Base-by-base conservation (phyloP, 2,797 vertebrate genomes). In the Rachycentron canadum region DNA sequence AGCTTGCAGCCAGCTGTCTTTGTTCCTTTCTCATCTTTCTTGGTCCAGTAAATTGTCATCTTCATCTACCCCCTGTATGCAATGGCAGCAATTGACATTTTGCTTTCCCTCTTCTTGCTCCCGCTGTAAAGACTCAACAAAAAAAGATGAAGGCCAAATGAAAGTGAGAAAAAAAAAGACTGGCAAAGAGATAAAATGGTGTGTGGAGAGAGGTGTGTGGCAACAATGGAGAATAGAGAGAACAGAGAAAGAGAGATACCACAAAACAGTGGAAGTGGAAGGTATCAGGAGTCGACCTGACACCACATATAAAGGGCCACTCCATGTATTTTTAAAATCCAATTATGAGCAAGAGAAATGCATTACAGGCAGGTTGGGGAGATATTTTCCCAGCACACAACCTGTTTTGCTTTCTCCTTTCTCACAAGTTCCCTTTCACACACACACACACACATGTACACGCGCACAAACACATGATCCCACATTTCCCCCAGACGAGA, bases 241-340 rank as follows among this genome's bases (percentile, higher is more conserved):
- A 61, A 70, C 4, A 47, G 14, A 70, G n/a, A 61, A 28, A 40
- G 36, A 71, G 57, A 75, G 59, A 73, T 43, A 21, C 6, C 49
- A 63, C 49, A 63, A 50, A 72, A 76, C 21, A 16, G 25, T 58
- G 58, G 21, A 40, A 67, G 52, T 43, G 60, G 76, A 78, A 82
- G 19, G 56, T 66, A 47, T 68, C 73, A 76, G 47, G 67, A 59
- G 49, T 73, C 73, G 61, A 62, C 69, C 53, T 71, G 73, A 83
- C 75, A 79, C 57, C 76, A 64, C 82, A 76, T 69, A 75, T 63
- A 83, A 88, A 84, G 59, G 70, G 67, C 60, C 5, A 8, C 61
- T 81, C 62, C 81, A 83, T 93, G 84, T 93, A 91, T 92, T 92
- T 90, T 88, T 91, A 80, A 92, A 90, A 92, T 90, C 88, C 84